Percentiles rank a stretch among this genome's conserved stretches.
These are phyloP conservation scores for Aselliscus stoliczkanus DNA, from an alignment of 2,797 vertebrate species.

Conservation along the genomic window DNA sequence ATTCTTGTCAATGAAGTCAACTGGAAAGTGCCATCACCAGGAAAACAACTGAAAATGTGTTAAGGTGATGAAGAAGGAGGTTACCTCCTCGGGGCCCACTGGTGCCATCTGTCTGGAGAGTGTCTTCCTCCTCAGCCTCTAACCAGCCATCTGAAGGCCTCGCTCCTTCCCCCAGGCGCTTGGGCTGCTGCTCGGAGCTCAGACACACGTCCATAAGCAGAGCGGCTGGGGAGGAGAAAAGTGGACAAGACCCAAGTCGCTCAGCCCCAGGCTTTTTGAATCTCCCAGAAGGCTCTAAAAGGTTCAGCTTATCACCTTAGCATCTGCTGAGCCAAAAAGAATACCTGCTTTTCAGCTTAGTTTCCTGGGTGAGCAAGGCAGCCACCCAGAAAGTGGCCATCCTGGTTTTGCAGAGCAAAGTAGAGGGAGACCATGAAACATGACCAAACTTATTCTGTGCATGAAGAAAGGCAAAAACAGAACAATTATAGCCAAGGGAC, in stretches of 20 bases:
- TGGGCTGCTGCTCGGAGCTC: not conserved
- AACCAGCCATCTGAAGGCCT: not conserved
- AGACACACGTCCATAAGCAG: slow-evolving; percentile 37
- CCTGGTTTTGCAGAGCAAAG: not conserved
- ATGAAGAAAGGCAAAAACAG: not conserved
- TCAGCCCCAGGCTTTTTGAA: not conserved
- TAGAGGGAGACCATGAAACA: not conserved
- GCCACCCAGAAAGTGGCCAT: not conserved
- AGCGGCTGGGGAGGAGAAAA: not conserved
- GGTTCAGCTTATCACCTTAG: slow-evolving; percentile 19
- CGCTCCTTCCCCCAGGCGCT: accelerated
- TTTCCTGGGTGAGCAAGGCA: not conserved
- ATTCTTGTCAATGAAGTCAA: not conserved
- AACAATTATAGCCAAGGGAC: not conserved
- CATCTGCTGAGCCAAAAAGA: not conserved
- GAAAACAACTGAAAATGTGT: not conserved
- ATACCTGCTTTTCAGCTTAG: not conserved
- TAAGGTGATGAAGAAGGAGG: not conserved
- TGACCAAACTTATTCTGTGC: accelerated
- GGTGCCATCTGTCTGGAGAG: not conserved
- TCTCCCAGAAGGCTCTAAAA: not conserved
- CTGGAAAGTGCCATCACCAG: not conserved
- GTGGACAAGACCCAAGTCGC: not conserved
- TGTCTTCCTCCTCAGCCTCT: not conserved
- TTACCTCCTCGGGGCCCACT: slow-evolving; percentile 51